Percentiles rank a stretch among this genome's conserved stretches.
Evolutionary conservation across 1,140 invertebrate genomes (phyloP).

Genomic region (Lerema accius): DNA sequence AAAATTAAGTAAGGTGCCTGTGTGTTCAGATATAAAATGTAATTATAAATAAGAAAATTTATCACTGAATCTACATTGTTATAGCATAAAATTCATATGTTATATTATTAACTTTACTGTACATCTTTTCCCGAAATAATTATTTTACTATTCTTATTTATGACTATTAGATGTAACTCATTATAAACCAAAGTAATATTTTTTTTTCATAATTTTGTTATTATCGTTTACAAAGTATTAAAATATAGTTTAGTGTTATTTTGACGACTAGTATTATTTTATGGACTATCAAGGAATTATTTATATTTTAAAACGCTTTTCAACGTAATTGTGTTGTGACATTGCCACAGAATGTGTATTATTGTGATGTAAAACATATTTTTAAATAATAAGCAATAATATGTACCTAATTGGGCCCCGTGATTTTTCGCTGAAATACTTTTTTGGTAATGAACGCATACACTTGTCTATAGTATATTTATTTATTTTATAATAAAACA

Average conservation of each 20-base stretch:
- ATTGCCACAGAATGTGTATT: slow-evolving; percentile 8
- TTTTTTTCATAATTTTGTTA: slow-evolving; percentile 36
- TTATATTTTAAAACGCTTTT: slow-evolving; percentile 26
- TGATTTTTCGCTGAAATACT: background rate
- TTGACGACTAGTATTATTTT: slow-evolving; percentile 46
- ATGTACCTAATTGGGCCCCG: background rate
- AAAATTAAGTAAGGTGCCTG: slow-evolving; percentile 71
- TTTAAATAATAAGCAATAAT: background rate
- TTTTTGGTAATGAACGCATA: too few species aligned
- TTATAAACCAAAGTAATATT: slow-evolving; percentile 69
- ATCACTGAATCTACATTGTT: slow-evolving; percentile 29
- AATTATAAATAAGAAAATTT: slow-evolving; percentile 40
- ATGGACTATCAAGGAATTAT: slow-evolving; percentile 33
- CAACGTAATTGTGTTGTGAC: background rate
- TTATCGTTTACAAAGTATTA: slow-evolving; percentile 43
- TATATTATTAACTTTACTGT: slow-evolving; percentile 10
- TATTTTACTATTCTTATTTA: slow-evolving; percentile 27
- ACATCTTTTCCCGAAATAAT: slow-evolving; percentile 7
- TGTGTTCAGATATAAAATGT: slow-evolving; percentile 70
- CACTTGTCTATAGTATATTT: too few species aligned
- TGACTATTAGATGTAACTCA: slow-evolving; percentile 46
- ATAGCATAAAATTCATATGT: slow-evolving; percentile 20
- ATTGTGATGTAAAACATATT: background rate
- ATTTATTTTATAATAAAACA: too few species aligned
- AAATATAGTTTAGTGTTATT: slow-evolving; percentile 45